Percentiles rank a stretch among this genome's conserved stretches.
Conservation (phyloP, 1,140 invertebrate species). For the Lutraria rhynchaena region DNA sequence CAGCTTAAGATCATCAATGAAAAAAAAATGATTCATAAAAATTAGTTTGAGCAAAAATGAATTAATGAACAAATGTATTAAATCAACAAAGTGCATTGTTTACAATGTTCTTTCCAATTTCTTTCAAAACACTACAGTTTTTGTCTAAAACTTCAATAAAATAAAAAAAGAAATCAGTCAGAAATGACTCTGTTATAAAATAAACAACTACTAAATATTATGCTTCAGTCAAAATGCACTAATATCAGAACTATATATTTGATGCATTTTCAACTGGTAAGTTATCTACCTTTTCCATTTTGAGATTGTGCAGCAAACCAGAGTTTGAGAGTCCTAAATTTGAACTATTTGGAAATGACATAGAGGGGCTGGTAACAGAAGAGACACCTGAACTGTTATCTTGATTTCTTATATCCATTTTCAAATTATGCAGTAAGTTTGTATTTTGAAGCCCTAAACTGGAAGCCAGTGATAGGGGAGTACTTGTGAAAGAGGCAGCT, state of each 20-base stretch:
- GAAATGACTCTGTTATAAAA: too few species aligned
- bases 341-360: slow-evolving; percentile 5
- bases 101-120: too few species aligned
- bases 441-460: slow-evolving; percentile 22
- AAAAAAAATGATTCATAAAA: too few species aligned
- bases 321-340: slow-evolving; percentile 13
- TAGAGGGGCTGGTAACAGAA: background rate
- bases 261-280: slow-evolving; percentile 35
- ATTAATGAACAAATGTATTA: too few species aligned
- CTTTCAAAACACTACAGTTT: too few species aligned
- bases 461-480: slow-evolving; percentile 32
- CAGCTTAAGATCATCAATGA: too few species aligned
- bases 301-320: slow-evolving; percentile 21
- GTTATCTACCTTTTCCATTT: slow-evolving; percentile 18
- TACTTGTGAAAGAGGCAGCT: slow-evolving; percentile 9
- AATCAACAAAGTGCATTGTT: too few species aligned
- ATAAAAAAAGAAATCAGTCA: too few species aligned
- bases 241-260: slow-evolving; percentile 10
- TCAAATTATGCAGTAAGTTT: slow-evolving; percentile 22
- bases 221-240: background rate
- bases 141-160: too few species aligned
- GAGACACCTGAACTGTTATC: slow-evolving; percentile 8
- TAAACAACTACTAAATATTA: slow-evolving; percentile 6
- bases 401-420: slow-evolving; percentile 20
- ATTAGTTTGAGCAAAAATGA: too few species aligned